Evolutionary conservation across 1,140 invertebrate species (phyloP).

Genomic region (Heliconius eleuchia): DNA sequence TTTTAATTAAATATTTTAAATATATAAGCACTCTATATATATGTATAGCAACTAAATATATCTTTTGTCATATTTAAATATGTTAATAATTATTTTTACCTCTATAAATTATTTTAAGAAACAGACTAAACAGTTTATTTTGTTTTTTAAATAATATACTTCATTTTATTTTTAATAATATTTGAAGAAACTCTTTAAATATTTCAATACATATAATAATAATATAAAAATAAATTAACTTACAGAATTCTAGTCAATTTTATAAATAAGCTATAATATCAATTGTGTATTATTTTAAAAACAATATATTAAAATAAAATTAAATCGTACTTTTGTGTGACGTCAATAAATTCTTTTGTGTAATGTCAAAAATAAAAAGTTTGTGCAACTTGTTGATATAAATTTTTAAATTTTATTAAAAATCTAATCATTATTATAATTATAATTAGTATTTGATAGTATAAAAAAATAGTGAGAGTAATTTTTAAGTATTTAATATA

Average conservation of each 20-base stretch:
- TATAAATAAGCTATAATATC: background rate
- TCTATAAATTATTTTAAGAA: background rate
- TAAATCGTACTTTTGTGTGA: background rate
- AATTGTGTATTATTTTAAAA: background rate
- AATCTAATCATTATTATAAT: slow-evolving; percentile 1
- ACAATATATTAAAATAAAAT: background rate
- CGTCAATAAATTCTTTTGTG: background rate
- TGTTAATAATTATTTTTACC: background rate
- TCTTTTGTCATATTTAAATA: no score
- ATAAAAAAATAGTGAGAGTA: slow-evolving; percentile 46
- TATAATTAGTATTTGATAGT: slow-evolving; percentile 31
- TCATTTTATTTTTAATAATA: background rate
- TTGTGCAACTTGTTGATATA: background rate
- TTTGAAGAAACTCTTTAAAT: background rate
- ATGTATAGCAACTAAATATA: no score
- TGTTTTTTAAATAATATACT: background rate
- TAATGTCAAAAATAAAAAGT: background rate
- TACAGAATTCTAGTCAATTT: slow-evolving; percentile 14
- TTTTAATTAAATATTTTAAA: background rate
- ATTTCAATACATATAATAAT: background rate
- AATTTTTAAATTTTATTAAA: slow-evolving; percentile 12
- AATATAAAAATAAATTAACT: background rate
- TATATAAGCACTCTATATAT: background rate
- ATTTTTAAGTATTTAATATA: slow-evolving; percentile 34
- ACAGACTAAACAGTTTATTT: background rate